Evolutionary conservation across 2,888 invertebrate genomes (phyloP).

Genomic region (Leucania comma): DNA sequence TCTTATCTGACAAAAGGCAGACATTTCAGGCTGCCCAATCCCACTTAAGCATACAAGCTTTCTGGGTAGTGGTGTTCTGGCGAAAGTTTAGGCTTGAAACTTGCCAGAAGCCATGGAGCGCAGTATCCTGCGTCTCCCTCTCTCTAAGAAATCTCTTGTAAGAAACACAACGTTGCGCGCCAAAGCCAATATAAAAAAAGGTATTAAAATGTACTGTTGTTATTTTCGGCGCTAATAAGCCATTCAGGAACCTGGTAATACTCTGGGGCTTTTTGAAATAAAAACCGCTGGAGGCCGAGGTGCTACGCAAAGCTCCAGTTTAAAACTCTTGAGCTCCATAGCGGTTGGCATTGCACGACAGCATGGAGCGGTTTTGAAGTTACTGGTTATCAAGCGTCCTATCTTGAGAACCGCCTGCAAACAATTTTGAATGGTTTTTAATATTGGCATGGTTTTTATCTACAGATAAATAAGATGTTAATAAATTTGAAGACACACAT

Average conservation of each 20-base stretch:
- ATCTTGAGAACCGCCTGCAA: conserved; percentile 80
- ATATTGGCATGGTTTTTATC: not conserved
- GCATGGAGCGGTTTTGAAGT: conserved; percentile 66
- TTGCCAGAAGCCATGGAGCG: not conserved
- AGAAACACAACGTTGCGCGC: not conserved
- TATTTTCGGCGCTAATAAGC: not conserved
- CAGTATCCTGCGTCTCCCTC: not conserved
- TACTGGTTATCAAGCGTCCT: conserved; percentile 73
- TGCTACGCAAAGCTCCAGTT: conserved; percentile 79
- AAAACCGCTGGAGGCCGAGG: conserved; percentile 65
- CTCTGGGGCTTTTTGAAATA: conserved; percentile 9
- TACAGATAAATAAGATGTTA: too few relatives aligned
- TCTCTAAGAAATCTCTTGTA: not conserved
- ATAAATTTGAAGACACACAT: not conserved
- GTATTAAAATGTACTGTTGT: not conserved
- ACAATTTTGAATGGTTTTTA: conserved; percentile 6
- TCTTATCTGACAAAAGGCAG: not conserved
- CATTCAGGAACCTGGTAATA: conserved; percentile 21
- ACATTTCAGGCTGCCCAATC: not conserved
- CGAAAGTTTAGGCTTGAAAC: not conserved
- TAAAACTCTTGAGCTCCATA: conserved; percentile 78
- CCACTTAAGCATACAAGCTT: not conserved
- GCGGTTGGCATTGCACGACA: conserved; percentile 76
- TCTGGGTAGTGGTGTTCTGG: not conserved
- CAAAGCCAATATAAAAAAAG: not conserved